Percentiles rank a stretch among this genome's conserved stretches.
phyloP scores from a whole-genome alignment of 2,888 invertebrate genomes.

The Andrena bicolor region DNA sequence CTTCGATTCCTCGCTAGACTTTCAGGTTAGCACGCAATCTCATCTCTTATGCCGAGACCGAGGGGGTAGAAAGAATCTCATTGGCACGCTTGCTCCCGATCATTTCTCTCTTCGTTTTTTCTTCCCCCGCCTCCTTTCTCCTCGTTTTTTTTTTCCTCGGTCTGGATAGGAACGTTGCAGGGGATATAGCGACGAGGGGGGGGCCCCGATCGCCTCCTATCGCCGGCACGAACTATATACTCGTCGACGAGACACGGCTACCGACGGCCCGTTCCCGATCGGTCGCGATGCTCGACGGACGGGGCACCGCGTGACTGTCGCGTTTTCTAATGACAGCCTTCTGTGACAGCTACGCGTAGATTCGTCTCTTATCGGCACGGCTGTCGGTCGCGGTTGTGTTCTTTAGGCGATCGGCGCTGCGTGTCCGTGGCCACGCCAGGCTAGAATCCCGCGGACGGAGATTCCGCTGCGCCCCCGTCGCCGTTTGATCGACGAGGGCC shows the following conservation, averaged over 20 bases:
- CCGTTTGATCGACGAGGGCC: slow-evolving; percentile 37
- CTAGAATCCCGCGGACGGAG: background rate
- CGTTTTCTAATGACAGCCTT: background rate
- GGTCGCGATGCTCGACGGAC: slow-evolving; percentile 1
- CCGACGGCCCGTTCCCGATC: background rate
- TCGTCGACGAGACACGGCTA: slow-evolving; percentile 23
- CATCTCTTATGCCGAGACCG: slow-evolving; percentile 41
- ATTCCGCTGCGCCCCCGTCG: slow-evolving; percentile 18
- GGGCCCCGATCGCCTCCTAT: background rate
- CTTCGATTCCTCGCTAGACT: slow-evolving; percentile 87
- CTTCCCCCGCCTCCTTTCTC: background rate
- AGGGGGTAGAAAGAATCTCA: slow-evolving; percentile 14
- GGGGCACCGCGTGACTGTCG: background rate
- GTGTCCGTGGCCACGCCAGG: background rate
- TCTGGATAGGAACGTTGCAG: background rate
- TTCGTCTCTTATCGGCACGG: background rate
- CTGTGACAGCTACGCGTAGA: slow-evolving; percentile 11
- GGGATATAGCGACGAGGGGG: background rate
- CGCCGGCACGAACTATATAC: slow-evolving; percentile 6
- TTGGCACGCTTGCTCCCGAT: slow-evolving; percentile 28
- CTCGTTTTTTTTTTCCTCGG: background rate
- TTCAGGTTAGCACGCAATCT: slow-evolving; percentile 86
- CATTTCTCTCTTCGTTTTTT: background rate
- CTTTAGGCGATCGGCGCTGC: slow-evolving; percentile 10
- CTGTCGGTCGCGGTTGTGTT: background rate